Evolutionary conservation across 2,113 vertebrate genomes (phyloP).

Genomic region (Hippocampus guttulatus): DNA sequence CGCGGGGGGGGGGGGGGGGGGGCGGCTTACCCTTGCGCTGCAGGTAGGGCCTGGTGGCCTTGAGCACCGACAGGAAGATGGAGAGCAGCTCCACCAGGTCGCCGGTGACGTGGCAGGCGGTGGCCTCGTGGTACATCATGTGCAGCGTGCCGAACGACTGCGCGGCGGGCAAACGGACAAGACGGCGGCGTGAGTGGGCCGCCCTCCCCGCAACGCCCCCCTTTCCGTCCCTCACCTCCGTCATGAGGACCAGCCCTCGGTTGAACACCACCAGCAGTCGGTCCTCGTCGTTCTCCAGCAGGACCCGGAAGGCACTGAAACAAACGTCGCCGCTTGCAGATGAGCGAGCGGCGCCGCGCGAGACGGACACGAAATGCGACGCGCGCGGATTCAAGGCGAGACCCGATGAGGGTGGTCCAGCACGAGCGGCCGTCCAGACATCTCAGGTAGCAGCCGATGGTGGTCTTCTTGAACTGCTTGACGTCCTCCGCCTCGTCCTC

Average conservation of each 20-base stretch:
- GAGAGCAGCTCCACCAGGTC: conserved; percentile 97
- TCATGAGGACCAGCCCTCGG: conserved; percentile 96
- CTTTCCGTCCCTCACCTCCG: conserved; percentile 75
- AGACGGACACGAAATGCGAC: too few species aligned
- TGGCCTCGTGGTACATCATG: conserved; percentile 99
- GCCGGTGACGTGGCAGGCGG: conserved; percentile 96
- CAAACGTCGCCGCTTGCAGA: too few species aligned
- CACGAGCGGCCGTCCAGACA: conserved; percentile 98
- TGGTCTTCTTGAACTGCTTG: conserved; percentile 99
- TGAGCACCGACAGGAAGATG: conserved; percentile 95
- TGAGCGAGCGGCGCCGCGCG: too few species aligned
- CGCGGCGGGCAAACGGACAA: neutral
- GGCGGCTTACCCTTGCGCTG: conserved; percentile 88
- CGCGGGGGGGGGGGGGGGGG: too few species aligned
- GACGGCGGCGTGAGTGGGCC: too few species aligned
- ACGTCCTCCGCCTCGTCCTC: conserved; percentile 95
- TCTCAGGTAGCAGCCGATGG: conserved; percentile 97
- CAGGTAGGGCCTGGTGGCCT: conserved; percentile 91
- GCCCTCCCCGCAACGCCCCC: too few species aligned
- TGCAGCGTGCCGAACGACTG: conserved; percentile 99
- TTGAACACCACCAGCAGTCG: conserved; percentile 97
- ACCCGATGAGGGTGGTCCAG: conserved; percentile 99
- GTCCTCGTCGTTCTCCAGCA: conserved; percentile 97
- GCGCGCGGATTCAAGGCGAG: too few species aligned
- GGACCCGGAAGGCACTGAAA: conserved; percentile 95